Evolutionary conservation across 2,888 invertebrate genomes (phyloP).

Genomic region (Philonicus albiceps): DNA sequence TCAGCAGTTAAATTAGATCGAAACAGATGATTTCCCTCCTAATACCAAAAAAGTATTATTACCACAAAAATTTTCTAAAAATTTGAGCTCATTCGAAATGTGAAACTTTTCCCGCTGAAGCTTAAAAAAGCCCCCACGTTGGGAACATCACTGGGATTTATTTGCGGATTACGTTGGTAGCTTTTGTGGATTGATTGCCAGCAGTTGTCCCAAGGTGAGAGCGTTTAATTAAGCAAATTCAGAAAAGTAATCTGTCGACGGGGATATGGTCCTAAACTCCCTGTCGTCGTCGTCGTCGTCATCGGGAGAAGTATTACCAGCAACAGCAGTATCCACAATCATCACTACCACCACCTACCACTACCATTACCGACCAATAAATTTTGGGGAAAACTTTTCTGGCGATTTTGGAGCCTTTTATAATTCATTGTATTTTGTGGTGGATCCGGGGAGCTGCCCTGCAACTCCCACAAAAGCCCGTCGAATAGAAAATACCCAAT

Average conservation of each 20-base stretch:
- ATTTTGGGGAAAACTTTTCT: constrained; percentile 1
- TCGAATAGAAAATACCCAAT: constrained; percentile 28
- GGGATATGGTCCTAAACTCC: background rate
- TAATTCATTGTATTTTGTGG: constrained; percentile 8
- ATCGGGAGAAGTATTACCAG: no score
- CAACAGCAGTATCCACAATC: no score
- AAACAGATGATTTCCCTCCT: no score
- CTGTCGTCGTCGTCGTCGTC: background rate
- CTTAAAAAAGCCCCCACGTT: background rate
- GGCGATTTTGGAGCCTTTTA: background rate
- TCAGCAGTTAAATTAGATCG: no score
- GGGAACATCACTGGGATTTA: background rate
- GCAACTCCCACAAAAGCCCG: background rate
- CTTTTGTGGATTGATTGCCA: background rate
- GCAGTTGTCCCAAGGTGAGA: background rate
- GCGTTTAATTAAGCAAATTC: constrained; percentile 18
- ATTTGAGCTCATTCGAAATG: background rate
- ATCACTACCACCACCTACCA: no score
- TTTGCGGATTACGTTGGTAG: background rate
- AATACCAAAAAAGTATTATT: background rate
- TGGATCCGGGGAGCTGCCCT: background rate
- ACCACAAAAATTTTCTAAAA: background rate
- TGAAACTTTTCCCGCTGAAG: background rate
- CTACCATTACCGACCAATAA: constrained; percentile 3
- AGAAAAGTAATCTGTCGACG: background rate